A percentile compares a stretch with the other conserved stretches of the same genome.
These are phyloP conservation scores for Goniozus legneri DNA, from an alignment of 1,140 invertebrate species.

Conservation along the genomic window DNA sequence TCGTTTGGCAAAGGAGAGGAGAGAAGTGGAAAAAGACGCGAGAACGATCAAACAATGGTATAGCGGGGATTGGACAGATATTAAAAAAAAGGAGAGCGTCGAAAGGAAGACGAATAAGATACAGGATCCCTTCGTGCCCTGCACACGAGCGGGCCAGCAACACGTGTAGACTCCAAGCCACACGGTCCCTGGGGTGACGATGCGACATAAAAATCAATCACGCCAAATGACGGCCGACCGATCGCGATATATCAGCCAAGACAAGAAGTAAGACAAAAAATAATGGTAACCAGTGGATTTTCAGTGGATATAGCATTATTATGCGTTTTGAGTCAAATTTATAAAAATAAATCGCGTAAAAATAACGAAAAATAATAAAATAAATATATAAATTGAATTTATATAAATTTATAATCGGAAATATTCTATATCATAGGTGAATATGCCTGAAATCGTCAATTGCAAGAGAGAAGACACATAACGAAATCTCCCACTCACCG, in stretches of 20 bases:
- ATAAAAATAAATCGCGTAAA: too few species aligned
- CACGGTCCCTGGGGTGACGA: constrained; percentile 19
- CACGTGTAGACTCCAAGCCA: constrained; percentile 30
- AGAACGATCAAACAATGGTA: constrained; percentile 14
- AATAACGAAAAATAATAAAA: too few species aligned
- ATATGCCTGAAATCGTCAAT: too few species aligned
- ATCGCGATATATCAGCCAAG: constrained; percentile 1
- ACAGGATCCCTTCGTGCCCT: constrained; percentile 14
- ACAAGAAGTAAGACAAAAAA: not conserved
- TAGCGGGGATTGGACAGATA: constrained; percentile 19
- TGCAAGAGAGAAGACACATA: too few species aligned
- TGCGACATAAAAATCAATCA: constrained; percentile 42
- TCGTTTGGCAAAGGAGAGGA: not conserved
- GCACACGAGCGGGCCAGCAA: constrained; percentile 26
- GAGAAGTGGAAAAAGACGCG: constrained; percentile 4
- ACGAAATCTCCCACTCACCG: too few species aligned
- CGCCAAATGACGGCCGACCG: constrained; percentile 31
- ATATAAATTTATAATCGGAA: too few species aligned
- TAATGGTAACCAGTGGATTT: not conserved
- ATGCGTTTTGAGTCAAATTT: too few species aligned
- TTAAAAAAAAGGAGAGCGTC: constrained; percentile 15
- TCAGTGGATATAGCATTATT: too few species aligned
- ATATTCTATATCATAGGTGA: too few species aligned
- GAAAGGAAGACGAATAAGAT: constrained; percentile 18
- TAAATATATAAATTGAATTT: too few species aligned